Percentiles rank a stretch among this genome's conserved stretches.
phyloP scores from a whole-genome alignment of 2,888 invertebrate species.

The Tipula vernalis region DNA sequence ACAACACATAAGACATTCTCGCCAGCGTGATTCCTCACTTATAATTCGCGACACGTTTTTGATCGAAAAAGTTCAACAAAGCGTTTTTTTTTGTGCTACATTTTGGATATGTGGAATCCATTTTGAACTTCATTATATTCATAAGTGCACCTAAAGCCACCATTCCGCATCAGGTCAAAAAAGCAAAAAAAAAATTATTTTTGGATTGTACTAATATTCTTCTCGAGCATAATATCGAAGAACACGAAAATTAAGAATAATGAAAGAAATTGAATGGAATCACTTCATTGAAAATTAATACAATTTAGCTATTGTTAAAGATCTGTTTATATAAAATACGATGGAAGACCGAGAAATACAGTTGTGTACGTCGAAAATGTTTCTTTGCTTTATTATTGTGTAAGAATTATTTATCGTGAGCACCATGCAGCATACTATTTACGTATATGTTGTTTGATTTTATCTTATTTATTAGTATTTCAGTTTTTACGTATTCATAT shows the following conservation, averaged over 20 bases:
- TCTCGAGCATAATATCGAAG: not conserved
- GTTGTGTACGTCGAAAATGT: not conserved
- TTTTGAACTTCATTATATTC: not conserved
- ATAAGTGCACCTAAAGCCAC: not conserved
- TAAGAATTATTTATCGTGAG: not conserved
- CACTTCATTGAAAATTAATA: not conserved
- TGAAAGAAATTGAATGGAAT: not conserved
- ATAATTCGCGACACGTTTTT: not conserved
- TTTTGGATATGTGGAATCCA: not conserved
- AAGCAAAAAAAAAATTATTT: not conserved
- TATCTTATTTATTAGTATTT: not conserved
- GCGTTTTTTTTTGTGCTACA: not conserved
- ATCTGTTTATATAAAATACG: not conserved
- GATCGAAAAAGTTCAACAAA: not conserved
- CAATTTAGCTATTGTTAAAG: not conserved
- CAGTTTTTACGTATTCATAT: not conserved
- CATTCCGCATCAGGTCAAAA: not conserved
- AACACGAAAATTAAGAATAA: not conserved
- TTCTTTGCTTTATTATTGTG: not conserved
- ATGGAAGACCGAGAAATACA: not conserved
- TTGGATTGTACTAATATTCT: not conserved
- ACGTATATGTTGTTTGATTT: not conserved
- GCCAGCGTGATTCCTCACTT: not conserved
- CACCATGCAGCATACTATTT: not conserved
- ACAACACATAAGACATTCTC: not conserved